These are phyloP conservation scores for Denticeps clupeoides DNA, from an alignment of 2,797 vertebrate species.

Conservation along the genomic window DNA sequence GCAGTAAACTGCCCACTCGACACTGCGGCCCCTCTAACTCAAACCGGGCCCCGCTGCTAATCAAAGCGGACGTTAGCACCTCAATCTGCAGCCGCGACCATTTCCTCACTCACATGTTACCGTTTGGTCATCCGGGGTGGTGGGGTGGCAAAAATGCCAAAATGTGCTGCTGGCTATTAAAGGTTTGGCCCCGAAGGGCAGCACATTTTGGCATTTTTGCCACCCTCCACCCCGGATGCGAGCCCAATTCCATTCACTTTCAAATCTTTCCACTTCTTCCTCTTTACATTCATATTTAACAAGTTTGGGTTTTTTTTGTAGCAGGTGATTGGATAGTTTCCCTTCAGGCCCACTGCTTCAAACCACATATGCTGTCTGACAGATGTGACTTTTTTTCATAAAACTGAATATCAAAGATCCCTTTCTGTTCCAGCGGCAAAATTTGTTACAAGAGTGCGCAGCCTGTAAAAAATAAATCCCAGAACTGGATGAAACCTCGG, in stretches of 20 bases:
- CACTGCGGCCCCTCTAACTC: not conserved
- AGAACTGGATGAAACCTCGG: constrained; percentile 27
- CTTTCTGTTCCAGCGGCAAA: constrained; percentile 41
- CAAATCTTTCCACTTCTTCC: not conserved
- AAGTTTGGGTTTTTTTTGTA: not conserved
- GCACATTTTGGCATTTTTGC: no score
- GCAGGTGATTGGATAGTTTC: constrained; percentile 34
- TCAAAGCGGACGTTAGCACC: constrained; percentile 34
- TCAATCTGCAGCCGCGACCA: constrained; percentile 21
- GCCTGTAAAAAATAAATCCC: constrained; percentile 32
- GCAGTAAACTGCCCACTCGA: constrained; percentile 14
- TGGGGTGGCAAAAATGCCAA: constrained; percentile 30
- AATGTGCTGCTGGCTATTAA: constrained; percentile 28
- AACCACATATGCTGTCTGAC: constrained; percentile 29
- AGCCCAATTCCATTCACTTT: not conserved
- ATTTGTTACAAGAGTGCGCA: constrained; percentile 32
- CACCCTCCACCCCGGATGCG: not conserved
- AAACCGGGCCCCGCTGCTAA: constrained; percentile 29
- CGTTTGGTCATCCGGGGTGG: constrained; percentile 3
- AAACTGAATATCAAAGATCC: constrained; percentile 48
- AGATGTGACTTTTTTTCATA: constrained; percentile 36
- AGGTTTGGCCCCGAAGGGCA: not conserved
- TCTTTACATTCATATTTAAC: not conserved
- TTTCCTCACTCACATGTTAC: constrained; percentile 29
- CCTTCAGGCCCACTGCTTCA: constrained; percentile 33